Evolutionary conservation across 2,888 invertebrate species (phyloP), one percentile per base, ranked within the genome.

Genomic region (Dryobota labecula): DNA sequence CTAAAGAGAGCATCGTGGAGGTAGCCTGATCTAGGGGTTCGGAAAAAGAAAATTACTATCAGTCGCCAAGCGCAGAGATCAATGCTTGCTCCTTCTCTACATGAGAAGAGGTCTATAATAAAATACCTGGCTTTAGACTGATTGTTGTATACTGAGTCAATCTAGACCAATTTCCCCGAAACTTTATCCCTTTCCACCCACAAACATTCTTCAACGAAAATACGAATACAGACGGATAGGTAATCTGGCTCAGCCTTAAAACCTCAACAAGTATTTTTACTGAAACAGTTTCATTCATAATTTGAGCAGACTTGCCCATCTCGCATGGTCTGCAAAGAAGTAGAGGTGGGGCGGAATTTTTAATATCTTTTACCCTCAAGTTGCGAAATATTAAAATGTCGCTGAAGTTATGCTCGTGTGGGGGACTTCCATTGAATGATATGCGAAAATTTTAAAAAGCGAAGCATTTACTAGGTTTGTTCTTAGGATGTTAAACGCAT

Each of bases 351-450:
- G 63, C 54, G 88, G 91, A 90, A 91, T 91, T 91, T 91, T 91
- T 91, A 91, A 91, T 91, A 91, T 90, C 86, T 83, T 85, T 82
- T 82, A 65, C 62, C 73, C 61, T 47, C 74, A 72, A 79, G 41
- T 87, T 86, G 84, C 86, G 78, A 87, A 90, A 90, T 91, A 89
- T 90, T 89, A 90, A 90, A 90, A 90, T 87, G 87, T 86, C 85
- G 82, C 82, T 76, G 56, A 80, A 89, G 89, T 86, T 89, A 88
- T 88, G 86, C 82, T 70, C 85, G 86, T 81, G 63, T 47, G 66
- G 68, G 73, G 71, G 70, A 63, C 36, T 30, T 81, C 74, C 74
- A 84, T 67, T 64, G 60, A 43, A 67, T 70, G 84, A 80, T 81
- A 80, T 76, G 69, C 70, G 67, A 67, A 43, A 43, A 51, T 69